Evolutionary conservation across 2,797 vertebrate species (phyloP).

Genomic region (Odontamblyopus lacepedii): DNA sequence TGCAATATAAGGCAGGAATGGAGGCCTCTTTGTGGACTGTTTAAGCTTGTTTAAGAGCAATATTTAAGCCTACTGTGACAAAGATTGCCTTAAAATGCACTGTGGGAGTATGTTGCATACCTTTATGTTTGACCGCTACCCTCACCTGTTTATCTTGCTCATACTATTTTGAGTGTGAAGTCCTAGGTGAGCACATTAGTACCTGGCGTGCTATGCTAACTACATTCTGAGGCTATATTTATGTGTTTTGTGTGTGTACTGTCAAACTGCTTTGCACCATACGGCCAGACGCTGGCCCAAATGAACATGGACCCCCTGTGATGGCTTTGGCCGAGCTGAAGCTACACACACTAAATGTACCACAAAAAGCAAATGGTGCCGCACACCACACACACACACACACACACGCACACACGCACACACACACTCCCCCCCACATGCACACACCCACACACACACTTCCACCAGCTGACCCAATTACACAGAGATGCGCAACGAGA

Average conservation of each 20-base stretch:
- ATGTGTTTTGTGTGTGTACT: conserved; percentile 26
- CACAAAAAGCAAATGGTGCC: conserved; percentile 47
- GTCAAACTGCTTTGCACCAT: conserved; percentile 74
- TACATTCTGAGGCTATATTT: conserved; percentile 35
- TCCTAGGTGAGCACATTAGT: conserved; percentile 51
- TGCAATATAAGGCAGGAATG: conserved; percentile 18
- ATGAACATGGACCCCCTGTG: conserved; percentile 84
- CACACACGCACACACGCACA: no score
- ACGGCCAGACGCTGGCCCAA: conserved; percentile 76
- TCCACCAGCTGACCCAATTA: conserved; percentile 75
- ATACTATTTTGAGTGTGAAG: conserved; percentile 47
- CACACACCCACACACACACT: conserved; percentile 36
- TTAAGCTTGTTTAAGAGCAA: conserved; percentile 62
- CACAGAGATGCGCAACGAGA: conserved; percentile 74
- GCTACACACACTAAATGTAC: conserved; percentile 63
- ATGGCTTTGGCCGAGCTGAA: conserved; percentile 81
- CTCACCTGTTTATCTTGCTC: conserved; percentile 25
- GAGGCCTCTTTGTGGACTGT: conserved; percentile 40
- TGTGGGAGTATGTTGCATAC: conserved; percentile 22
- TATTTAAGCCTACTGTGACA: conserved; percentile 71
- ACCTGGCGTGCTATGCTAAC: conserved; percentile 53
- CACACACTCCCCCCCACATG: no score
- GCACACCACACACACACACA: conserved; percentile 2
- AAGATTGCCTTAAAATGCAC: conserved; percentile 72
- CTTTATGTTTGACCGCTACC: conserved; percentile 25